These are phyloP conservation scores for Poecile atricapillus DNA, from an alignment of 2,113 vertebrate genomes.

Conservation along the genomic window DNA sequence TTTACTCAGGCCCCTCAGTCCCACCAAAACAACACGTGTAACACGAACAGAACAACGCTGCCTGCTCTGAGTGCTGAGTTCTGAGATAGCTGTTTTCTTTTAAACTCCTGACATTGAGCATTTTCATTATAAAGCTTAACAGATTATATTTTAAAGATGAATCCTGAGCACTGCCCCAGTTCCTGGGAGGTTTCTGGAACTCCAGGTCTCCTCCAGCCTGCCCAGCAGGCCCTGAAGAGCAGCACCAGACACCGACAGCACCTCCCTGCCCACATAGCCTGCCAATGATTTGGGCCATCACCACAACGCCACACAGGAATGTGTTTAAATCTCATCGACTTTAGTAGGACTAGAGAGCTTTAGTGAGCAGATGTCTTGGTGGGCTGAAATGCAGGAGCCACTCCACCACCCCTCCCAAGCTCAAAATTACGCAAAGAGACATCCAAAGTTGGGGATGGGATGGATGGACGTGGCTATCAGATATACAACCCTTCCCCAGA, in stretches of 20 bases:
- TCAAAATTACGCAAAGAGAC: background rate
- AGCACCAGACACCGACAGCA: background rate
- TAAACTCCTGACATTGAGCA: fast-evolving
- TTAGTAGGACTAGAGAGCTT: background rate
- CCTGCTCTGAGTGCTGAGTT: background rate
- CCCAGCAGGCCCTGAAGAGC: background rate
- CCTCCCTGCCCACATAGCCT: fast-evolving
- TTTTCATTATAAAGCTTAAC: background rate
- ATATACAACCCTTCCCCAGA: background rate
- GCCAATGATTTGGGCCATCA: background rate
- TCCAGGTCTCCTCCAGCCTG: background rate
- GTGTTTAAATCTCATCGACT: background rate
- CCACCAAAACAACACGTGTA: background rate
- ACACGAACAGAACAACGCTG: background rate
- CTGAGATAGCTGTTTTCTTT: background rate
- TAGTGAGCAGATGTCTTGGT: background rate
- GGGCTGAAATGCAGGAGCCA: background rate
- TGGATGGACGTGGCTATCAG: background rate
- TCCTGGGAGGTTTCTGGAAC: no score
- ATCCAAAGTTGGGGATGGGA: background rate
- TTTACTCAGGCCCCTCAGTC: background rate
- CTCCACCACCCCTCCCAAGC: background rate
- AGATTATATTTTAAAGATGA: background rate
- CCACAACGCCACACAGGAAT: background rate
- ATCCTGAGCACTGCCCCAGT: background rate